Percentiles rank a stretch among this genome's conserved stretches.
Conservation (phyloP, 2,113 vertebrate genomes). For the Chlorodrepanis virens region DNA sequence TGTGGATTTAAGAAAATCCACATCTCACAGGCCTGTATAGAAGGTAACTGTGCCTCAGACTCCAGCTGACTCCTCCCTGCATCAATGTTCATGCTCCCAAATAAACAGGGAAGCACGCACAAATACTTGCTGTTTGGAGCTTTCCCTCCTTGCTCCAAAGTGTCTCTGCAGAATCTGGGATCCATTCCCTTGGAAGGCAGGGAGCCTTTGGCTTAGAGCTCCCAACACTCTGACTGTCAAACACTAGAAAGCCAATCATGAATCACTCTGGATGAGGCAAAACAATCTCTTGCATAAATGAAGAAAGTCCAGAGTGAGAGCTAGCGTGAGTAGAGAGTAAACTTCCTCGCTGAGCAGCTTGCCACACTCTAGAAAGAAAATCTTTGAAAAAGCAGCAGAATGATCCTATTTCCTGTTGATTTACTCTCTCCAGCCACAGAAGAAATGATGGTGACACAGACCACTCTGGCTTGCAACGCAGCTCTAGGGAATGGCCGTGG, state of each 20-base stretch:
- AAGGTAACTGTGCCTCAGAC: neutral
- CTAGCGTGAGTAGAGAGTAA: conserved; percentile 2
- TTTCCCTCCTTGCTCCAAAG: neutral
- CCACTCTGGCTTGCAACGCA: neutral
- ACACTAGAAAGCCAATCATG: neutral
- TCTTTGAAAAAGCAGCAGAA: neutral
- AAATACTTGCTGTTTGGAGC: neutral
- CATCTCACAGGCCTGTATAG: fast-evolving
- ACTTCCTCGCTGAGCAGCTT: neutral
- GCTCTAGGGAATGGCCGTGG: neutral
- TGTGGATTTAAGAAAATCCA: neutral
- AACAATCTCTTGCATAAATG: conserved; percentile 25
- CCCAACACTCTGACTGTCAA: neutral
- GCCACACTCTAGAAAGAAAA: neutral
- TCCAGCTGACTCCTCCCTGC: neutral
- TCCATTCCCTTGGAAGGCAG: neutral
- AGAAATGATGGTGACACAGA: neutral
- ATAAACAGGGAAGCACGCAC: neutral
- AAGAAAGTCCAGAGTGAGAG: conserved; percentile 31
- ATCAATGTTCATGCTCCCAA: neutral
- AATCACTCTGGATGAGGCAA: neutral
- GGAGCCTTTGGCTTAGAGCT: neutral
- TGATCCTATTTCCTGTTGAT: conserved; percentile 37
- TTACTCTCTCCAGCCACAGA: neutral
- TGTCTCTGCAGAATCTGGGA: neutral